Evolutionary conservation across 35 echinoderm and acorn worm genomes (phyloP), one percentile per base, ranked within the genome.

Genomic region (Holothuria glaberrima): DNA sequence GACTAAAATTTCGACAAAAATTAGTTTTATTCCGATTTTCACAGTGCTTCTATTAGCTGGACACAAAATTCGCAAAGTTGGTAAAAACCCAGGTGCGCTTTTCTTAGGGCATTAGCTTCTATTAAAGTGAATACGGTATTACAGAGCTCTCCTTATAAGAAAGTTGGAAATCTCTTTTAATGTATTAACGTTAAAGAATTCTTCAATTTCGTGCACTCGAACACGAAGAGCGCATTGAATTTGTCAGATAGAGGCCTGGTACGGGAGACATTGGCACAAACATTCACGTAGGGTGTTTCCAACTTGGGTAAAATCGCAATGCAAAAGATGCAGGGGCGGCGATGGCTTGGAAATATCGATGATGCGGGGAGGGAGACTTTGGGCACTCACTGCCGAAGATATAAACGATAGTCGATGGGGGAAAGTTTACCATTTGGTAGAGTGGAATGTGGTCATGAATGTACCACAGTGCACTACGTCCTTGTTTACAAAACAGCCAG

Each of bases 401-500:
- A 72, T 72, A 33, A 72, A 72, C 69, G 69, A 72, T 33, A 72
- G 31, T 72, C 1, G 69, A 72, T 72, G 69, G 29, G 58, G 69
- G 69, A 5, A 72, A 5, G 69, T 72, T 72, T 0, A 72, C n/a
- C 5, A 72, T 72, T 72, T 72, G 69, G 5, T n/a, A 27, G 69
- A 27, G 5, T 72, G 69, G 31, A 72, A 3, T 72, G 58, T 61
- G 58, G 58, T 61, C 58, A 61, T 61, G 3, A 61, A 61, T 61
- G 0, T 61, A 61, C 58, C 58, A 61, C 0, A 61, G 58, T 61
- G 58, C 31, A 72, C 69, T 72, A 72, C 69, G 22, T 72, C 69
- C 69, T n/a, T 33, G 69, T 72, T 72, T 72, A 72, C 69, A 72
- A 33, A 27, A 72, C 31, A 72, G 69, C 69, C 69, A 72, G 58